Base-by-base conservation (phyloP, 2,797 vertebrate genomes). In the Menidia menidia region DNA sequence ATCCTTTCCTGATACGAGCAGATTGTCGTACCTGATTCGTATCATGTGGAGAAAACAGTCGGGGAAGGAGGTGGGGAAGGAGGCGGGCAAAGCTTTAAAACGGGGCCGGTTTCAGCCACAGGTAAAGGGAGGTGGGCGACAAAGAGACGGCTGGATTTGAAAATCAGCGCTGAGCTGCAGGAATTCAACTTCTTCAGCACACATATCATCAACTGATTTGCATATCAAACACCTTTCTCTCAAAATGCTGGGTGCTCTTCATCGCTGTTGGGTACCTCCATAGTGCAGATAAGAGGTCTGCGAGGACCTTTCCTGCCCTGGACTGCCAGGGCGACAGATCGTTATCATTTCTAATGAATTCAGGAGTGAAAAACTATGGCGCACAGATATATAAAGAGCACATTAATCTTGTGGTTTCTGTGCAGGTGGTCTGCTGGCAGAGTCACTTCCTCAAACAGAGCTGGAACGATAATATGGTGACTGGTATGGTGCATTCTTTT, bases 261-360 rank as follows among this genome's bases (percentile, higher is more conserved):
- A 58, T 65, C 0, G 30, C 62, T 39, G 84, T 65, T 33, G 59
- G 72, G 68, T 65, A 64, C 69, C 68, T 53, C 57, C 54, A 33
- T 73, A 82, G 84, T 84, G 68, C 71, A 66, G 73, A 88, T 79
- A 81, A 77, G 71, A 87, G 76, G 52, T 50, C 80, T 55, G 33
- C n/a, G 47, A 58, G 86, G 87, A 92, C 89, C 88, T 88, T 84
- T 75, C 32, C 43, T 62, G 60, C 61, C 78, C 57, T 39, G 39
- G 71, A 64, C 80, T 74, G 83, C 85, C 85, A 86, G 48, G 58
- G 43, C 76, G 55, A 77, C 69, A 78, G 81, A 88, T 91, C 74
- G 71, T 89, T 86, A 87, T 63, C 70, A 57, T 69, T 72, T 33
- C 64, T 90, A 92, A 91, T 92, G 84, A 92, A 87, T 88, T 86